Conservation (phyloP, 2,888 invertebrate species). For the Trichopoda pennipes region DNA sequence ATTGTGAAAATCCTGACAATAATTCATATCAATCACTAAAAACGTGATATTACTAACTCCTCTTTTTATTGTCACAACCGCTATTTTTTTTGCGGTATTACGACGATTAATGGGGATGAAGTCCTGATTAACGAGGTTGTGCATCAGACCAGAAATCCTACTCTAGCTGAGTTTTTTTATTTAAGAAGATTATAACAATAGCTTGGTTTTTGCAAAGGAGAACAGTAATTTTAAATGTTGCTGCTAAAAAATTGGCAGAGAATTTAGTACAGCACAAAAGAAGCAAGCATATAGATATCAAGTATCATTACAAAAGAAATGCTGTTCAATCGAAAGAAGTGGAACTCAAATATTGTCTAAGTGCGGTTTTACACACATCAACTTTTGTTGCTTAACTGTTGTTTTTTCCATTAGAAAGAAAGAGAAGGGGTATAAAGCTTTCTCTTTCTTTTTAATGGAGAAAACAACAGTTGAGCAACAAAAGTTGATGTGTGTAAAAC, state of each 20-base stretch:
- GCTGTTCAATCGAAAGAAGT: no score
- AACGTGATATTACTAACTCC: background rate
- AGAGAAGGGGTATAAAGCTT: no score
- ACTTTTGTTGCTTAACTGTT: no score
- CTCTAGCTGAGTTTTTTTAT: background rate
- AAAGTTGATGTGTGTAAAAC: no score
- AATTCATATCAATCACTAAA: background rate
- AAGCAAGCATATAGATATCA: background rate
- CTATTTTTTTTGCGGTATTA: background rate
- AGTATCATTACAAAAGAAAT: no score
- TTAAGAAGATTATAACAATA: background rate
- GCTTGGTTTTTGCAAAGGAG: background rate
- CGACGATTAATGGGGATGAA: background rate
- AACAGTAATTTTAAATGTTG: background rate
- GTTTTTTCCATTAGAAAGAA: no score
- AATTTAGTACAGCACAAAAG: background rate
- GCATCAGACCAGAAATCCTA: background rate
- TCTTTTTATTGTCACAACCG: background rate
- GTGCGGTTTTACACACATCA: no score
- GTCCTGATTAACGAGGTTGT: background rate
- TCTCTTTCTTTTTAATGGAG: no score
- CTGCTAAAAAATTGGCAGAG: no score
- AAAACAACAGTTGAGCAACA: no score
- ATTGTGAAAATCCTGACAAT: background rate
- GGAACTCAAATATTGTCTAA: no score